Evolutionary conservation across 2,113 vertebrate genomes (phyloP).

Genomic region (Equus quagga): DNA sequence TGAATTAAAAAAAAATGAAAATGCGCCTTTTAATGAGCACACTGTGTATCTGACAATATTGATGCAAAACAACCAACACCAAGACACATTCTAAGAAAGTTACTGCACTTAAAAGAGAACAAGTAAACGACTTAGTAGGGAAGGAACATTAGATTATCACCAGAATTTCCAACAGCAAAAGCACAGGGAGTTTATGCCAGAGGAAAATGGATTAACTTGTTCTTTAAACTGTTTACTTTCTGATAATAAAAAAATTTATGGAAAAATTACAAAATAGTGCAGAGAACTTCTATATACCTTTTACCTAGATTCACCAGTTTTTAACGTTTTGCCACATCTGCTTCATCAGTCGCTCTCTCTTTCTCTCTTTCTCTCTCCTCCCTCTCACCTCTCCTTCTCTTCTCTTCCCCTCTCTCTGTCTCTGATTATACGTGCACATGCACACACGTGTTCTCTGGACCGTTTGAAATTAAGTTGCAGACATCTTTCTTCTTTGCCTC

Average conservation of each 20-base stretch:
- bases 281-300: not conserved
- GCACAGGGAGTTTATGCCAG: not conserved
- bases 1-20: conserved; percentile 4
- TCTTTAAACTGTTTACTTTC: not conserved
- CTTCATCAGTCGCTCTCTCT: not conserved
- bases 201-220: not conserved
- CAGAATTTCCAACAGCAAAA: not conserved
- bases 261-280: not conserved
- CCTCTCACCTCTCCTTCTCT: too few relatives aligned
- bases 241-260: not conserved
- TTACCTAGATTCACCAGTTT: not conserved
- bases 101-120: not conserved
- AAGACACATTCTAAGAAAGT: conserved; percentile 48
- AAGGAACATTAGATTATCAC: not conserved
- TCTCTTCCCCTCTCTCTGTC: not conserved
- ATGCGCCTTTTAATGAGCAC: not conserved
- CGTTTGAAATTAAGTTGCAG: not conserved
- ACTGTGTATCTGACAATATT: not conserved
- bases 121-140: not conserved
- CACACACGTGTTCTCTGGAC: not conserved
- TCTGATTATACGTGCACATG: not conserved
- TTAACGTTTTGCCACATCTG: not conserved
- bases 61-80: conserved; percentile 16
- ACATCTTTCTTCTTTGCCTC: not conserved
- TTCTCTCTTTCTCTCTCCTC: too few relatives aligned